Evolutionary conservation across 2,113 vertebrate species (phyloP).

Genomic region (Mormyrus iriodes): DNA sequence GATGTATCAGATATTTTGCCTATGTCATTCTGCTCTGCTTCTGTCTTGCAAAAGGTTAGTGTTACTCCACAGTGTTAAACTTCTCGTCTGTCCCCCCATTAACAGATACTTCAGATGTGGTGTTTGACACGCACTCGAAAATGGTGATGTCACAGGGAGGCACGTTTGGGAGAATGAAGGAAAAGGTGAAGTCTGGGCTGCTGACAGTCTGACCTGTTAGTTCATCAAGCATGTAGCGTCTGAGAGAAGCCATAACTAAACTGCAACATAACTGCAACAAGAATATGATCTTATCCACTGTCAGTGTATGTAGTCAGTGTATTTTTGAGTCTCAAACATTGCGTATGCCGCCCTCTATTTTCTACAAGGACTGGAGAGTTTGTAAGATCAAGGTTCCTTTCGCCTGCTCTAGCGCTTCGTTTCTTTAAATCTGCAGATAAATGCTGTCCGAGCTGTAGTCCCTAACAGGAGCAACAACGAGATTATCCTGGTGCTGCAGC

Average conservation of each 20-base stretch:
- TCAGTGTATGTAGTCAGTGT: too few species aligned
- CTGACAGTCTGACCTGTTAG: not conserved
- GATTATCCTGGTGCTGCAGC: constrained; percentile 88
- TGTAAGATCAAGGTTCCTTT: not conserved
- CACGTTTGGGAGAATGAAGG: constrained; percentile 88
- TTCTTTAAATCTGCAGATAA: constrained; percentile 64
- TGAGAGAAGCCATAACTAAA: not conserved
- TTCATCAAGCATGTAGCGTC: not conserved
- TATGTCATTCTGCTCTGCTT: not conserved
- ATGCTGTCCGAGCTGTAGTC: constrained; percentile 82
- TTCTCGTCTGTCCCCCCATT: constrained; percentile 24
- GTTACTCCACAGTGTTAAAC: not conserved
- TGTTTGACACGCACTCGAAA: constrained; percentile 91
- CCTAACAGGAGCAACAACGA: constrained; percentile 97
- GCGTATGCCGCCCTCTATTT: not conserved
- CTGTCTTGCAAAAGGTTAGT: constrained; percentile 6
- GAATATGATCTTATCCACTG: not conserved
- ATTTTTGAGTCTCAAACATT: not conserved
- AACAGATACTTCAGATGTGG: constrained; percentile 79
- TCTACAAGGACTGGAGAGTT: not conserved
- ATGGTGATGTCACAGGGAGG: constrained; percentile 92
- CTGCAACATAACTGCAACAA: too few species aligned
- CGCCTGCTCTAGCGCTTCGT: not conserved
- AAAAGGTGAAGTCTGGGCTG: constrained; percentile 72
- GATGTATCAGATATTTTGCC: not conserved